phyloP scores from a whole-genome alignment of 1,140 invertebrate genomes.

The Lucilia cuprina region DNA sequence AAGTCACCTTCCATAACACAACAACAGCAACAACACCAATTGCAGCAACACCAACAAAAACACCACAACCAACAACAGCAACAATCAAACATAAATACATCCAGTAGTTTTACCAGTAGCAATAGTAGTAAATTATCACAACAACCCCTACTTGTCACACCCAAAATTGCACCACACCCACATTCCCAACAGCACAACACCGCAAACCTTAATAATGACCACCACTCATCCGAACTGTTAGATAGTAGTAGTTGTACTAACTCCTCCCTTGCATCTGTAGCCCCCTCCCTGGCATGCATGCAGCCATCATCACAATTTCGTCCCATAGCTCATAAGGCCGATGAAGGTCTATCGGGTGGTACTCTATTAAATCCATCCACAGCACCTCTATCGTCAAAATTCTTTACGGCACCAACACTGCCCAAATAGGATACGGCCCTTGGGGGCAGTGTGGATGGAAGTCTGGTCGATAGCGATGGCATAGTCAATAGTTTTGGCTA shows the following conservation, averaged over 20 bases:
- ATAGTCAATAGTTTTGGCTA: slow-evolving; percentile 51
- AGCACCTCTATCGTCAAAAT: slow-evolving; percentile 59
- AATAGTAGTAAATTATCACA: slow-evolving; percentile 45
- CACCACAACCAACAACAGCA: slow-evolving; percentile 40
- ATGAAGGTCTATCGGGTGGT: slow-evolving; percentile 12
- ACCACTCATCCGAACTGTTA: slow-evolving; percentile 46
- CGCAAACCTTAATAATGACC: slow-evolving; percentile 14
- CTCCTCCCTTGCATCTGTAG: slow-evolving; percentile 56
- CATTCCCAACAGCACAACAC: slow-evolving; percentile 37
- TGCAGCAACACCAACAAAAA: slow-evolving; percentile 48
- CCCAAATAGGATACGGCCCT: slow-evolving; percentile 62
- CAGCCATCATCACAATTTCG: slow-evolving; percentile 62
- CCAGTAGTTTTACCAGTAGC: slow-evolving; percentile 47
- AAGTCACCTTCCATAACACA: slow-evolving; percentile 60
- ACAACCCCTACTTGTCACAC: slow-evolving; percentile 57
- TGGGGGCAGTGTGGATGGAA: slow-evolving; percentile 55
- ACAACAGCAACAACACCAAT: slow-evolving; percentile 59
- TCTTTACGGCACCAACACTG: slow-evolving; percentile 60
- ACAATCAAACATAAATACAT: slow-evolving; percentile 42
- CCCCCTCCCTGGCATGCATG: slow-evolving; percentile 53
- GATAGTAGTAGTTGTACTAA: slow-evolving; percentile 53
- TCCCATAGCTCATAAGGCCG: slow-evolving; percentile 60
- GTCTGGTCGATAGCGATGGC: slow-evolving; percentile 41
- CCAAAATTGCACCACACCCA: slow-evolving; percentile 54
- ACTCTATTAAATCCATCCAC: slow-evolving; percentile 54